Conservation (phyloP, 2,888 invertebrate species). For the Hyalella azteca region DNA sequence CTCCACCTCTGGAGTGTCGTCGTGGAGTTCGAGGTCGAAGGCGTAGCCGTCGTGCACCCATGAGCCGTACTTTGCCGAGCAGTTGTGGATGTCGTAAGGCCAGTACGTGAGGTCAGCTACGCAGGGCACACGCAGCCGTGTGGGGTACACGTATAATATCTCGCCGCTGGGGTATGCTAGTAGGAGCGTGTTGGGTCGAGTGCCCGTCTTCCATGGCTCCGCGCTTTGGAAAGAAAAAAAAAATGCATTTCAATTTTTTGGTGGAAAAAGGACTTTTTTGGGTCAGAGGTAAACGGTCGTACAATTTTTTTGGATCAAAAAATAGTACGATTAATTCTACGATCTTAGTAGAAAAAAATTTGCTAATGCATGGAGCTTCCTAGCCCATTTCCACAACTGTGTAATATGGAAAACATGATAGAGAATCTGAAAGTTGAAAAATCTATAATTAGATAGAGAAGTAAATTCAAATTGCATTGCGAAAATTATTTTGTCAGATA, state of each 20-base stretch:
- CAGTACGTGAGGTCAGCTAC: conserved; percentile 69
- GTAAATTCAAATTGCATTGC: too few species aligned
- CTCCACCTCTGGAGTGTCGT: conserved; percentile 47
- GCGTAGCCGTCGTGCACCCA: conserved; percentile 74
- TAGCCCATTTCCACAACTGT: too few species aligned
- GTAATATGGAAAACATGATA: too few species aligned
- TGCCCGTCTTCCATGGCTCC: neutral
- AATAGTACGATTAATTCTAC: too few species aligned
- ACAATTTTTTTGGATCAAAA: too few species aligned
- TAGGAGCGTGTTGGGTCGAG: conserved; percentile 19
- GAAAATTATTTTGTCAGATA: too few species aligned
- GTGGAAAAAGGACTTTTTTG: too few species aligned
- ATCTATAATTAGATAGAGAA: too few species aligned
- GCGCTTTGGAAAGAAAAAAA: neutral
- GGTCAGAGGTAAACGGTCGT: too few species aligned
- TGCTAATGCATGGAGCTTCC: too few species aligned
- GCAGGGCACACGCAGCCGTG: conserved; percentile 70
- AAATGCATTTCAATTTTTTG: neutral
- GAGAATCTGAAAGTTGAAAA: too few species aligned
- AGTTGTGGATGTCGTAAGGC: conserved; percentile 74
- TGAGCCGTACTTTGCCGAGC: conserved; percentile 72
- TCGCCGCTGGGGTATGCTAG: conserved; percentile 64
- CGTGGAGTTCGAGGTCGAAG: conserved; percentile 64
- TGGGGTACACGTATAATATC: conserved; percentile 70
- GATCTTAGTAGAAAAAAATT: too few species aligned